Base-by-base conservation (phyloP, 2,797 vertebrate genomes). In the Premnoplex brunnescens region DNA sequence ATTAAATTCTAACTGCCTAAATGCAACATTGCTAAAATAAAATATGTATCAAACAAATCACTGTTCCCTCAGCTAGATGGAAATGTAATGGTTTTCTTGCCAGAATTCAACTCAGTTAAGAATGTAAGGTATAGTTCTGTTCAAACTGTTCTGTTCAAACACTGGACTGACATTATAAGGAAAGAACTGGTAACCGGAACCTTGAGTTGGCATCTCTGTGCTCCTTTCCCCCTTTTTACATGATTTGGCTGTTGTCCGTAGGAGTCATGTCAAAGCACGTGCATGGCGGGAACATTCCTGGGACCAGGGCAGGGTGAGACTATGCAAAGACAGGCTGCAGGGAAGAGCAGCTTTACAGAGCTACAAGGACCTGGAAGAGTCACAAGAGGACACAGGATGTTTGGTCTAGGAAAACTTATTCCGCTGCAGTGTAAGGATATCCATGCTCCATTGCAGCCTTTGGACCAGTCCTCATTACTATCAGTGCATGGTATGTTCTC, bases 1-100 rank as follows among this genome's bases (percentile, higher is more conserved):
- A 64, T 92, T 89, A 91, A 93, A 54, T 92, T 92, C 36, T 66
- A 87, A 87, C 74, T 37, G 48, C 59, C 46, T 71, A 86, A 84
- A 86, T 49, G 17, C 60, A 76, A 15, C 22, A 6, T 56, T 59
- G 12, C 43, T 94, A 48, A 84, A 91, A 81, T 75, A 55, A 81
- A 86, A 78, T 36, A 30, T 10, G 3, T 51, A 10, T 75, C 22
- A 78, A 66, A 85, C 89, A 92, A 92, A 88, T 91, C 51, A 68
- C 19, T 66, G 8, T 48, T 75, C 21, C 17, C 34, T 66, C n/a
- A 82, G 14, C 34, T 55, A 69, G 18, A 36, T 62, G 55, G 36
- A 63, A 86, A 74, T 71, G 0, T 4, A 79, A 69, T 78, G 8
- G 22, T 62, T 74, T 89, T 73, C 46, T 54, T 81, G 39, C 9